These are phyloP conservation scores for Coregonus ussuriensis DNA, from an alignment of 2,797 vertebrate genomes.

Conservation along the genomic window DNA sequence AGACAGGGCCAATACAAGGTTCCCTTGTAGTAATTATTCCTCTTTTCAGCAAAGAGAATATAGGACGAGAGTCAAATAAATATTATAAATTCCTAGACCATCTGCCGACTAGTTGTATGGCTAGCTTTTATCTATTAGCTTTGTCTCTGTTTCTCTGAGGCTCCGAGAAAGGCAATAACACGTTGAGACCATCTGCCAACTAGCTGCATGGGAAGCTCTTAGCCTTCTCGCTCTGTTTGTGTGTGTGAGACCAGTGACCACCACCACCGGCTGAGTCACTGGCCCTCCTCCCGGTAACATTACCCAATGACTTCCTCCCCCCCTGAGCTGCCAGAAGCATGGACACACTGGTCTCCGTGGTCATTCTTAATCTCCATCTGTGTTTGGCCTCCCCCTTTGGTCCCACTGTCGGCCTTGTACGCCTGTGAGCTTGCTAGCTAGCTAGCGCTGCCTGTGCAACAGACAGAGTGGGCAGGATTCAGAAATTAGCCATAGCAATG, in stretches of 20 bases:
- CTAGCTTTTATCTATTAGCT: conserved; percentile 3
- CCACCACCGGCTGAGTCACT: background rate
- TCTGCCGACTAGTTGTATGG: background rate
- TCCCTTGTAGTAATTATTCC: background rate
- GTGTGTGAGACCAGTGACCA: conserved; percentile 1
- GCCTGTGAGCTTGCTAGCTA: background rate
- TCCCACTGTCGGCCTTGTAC: background rate
- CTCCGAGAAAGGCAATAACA: background rate
- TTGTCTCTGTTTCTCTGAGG: background rate
- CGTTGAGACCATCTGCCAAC: background rate
- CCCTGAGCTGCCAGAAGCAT: background rate
- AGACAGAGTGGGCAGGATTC: background rate
- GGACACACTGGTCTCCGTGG: conserved; percentile 10
- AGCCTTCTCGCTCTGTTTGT: background rate
- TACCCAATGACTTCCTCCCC: background rate
- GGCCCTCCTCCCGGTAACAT: background rate
- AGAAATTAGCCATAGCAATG: background rate
- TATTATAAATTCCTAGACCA: background rate
- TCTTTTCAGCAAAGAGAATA: background rate
- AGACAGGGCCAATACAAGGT: background rate
- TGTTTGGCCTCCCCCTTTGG: background rate
- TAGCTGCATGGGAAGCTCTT: background rate
- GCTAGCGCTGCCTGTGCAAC: background rate
- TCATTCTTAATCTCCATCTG: conserved; percentile 14
- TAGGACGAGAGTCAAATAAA: background rate